A percentile compares a stretch with the other conserved stretches of the same genome.
Evolutionary conservation across 2,888 invertebrate genomes (phyloP).

Genomic region (Dicranocentrus wangi): DNA sequence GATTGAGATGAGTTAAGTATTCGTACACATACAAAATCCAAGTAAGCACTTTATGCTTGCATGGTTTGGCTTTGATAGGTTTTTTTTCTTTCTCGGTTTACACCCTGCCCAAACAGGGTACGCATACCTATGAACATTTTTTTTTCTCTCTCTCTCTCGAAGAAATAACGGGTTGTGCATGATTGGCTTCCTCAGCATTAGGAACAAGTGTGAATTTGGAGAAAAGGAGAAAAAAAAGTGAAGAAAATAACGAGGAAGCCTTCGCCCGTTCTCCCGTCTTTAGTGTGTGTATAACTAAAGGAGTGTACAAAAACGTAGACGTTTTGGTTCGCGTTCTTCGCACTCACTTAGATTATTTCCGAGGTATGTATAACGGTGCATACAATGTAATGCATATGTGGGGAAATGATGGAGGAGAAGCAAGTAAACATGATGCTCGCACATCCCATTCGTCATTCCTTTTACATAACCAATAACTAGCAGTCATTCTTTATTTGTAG

Average conservation of each 20-base stretch:
- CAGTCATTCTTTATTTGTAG: conserved; percentile 38
- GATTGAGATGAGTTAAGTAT: conserved; percentile 19
- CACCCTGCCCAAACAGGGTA: no score
- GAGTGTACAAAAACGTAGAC: no score
- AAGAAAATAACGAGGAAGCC: conserved; percentile 48
- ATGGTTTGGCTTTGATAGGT: conserved; percentile 16
- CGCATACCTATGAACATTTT: no score
- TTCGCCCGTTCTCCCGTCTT: conserved; percentile 32
- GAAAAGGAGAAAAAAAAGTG: conserved; percentile 9
- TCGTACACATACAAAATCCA: neutral
- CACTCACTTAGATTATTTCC: conserved; percentile 18
- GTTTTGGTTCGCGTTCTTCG: neutral
- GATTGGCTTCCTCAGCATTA: conserved; percentile 53
- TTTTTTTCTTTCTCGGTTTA: neutral
- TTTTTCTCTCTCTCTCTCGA: no score
- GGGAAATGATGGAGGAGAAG: conserved; percentile 51
- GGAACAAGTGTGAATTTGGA: conserved; percentile 44
- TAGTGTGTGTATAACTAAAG: no score
- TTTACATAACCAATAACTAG: conserved; percentile 41
- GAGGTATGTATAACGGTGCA: neutral
- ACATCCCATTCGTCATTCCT: conserved; percentile 40
- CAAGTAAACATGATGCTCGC: conserved; percentile 34
- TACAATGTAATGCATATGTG: neutral
- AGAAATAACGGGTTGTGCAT: conserved; percentile 51
- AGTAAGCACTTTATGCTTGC: conserved; percentile 16